Percentiles rank a stretch among this genome's conserved stretches.
Evolutionary conservation across 2,888 invertebrate species (phyloP).

Genomic region (Acronicta aceris): DNA sequence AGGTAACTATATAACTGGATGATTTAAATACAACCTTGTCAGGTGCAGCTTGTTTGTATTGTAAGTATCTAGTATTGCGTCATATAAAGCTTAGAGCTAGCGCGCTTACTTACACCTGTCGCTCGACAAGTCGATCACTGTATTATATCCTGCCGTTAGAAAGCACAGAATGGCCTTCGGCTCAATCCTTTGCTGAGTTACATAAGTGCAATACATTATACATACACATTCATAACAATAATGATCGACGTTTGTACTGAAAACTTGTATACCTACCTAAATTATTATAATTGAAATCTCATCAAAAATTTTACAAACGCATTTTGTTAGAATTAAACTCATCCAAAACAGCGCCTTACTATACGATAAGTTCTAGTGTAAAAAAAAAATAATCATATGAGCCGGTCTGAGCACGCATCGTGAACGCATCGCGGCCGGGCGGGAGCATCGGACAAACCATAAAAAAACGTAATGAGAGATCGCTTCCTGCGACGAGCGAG

Average conservation of each 20-base stretch:
- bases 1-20: background rate
- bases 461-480: conserved; percentile 87
- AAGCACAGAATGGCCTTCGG: conserved; percentile 4
- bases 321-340: background rate
- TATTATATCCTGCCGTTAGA: conserved; percentile 6
- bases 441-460: conserved; percentile 84
- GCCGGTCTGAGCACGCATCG: conserved; percentile 61
- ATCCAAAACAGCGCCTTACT: conserved; percentile 14
- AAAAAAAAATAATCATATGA: conserved; percentile 63
- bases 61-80: conserved; percentile 6
- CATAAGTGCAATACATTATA: no score
- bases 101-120: conserved; percentile 50
- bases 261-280: no score
- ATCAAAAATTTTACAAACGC: no score
- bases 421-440: conserved; percentile 62
- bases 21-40: conserved; percentile 29
- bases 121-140: conserved; percentile 20
- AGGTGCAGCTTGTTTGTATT: conserved; percentile 21
- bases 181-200: background rate
- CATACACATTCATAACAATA: no score
- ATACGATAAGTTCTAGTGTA: conserved; percentile 51
- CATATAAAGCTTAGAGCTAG: conserved; percentile 40
- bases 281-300: no score
- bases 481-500: conserved; percentile 83
- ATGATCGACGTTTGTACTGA: no score